phyloP scores from a whole-genome alignment of 2,888 invertebrate species.

The Pristionchus fissidentatus region DNA sequence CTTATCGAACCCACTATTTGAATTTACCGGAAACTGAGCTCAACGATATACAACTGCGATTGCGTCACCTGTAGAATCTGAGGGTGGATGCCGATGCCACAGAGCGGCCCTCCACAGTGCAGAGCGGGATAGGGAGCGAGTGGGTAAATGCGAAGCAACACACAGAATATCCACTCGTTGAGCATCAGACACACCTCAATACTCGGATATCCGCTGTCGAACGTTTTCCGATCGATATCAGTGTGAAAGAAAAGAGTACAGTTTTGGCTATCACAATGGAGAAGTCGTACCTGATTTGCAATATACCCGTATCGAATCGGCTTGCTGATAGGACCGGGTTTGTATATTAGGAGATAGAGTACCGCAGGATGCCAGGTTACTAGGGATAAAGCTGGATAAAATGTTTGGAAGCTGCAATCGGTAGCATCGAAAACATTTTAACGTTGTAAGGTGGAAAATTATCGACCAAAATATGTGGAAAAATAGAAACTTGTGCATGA shows the following conservation, averaged over 20 bases:
- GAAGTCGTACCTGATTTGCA: background rate
- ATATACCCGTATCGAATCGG: background rate
- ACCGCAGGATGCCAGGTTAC: background rate
- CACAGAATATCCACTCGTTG: constrained; percentile 7
- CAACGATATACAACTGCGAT: no score
- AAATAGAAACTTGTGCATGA: background rate
- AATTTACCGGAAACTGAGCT: no score
- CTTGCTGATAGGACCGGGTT: background rate
- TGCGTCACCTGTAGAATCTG: background rate
- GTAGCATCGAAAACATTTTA: no score
- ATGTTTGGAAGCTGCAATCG: background rate
- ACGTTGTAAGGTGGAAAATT: no score
- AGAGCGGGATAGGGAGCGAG: background rate
- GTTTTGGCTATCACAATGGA: background rate
- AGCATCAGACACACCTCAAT: background rate
- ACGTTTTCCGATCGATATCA: no score
- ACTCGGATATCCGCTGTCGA: no score
- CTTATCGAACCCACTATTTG: no score
- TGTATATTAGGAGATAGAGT: background rate
- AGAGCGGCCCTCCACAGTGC: background rate
- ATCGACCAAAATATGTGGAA: background rate
- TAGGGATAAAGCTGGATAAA: background rate
- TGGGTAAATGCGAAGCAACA: background rate
- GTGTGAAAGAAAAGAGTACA: background rate
- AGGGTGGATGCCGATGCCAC: background rate